Percentiles rank a stretch among this genome's conserved stretches.
These are phyloP conservation scores for Lepidothrix coronata DNA, from an alignment of 2,113 vertebrate genomes.

Conservation along the genomic window DNA sequence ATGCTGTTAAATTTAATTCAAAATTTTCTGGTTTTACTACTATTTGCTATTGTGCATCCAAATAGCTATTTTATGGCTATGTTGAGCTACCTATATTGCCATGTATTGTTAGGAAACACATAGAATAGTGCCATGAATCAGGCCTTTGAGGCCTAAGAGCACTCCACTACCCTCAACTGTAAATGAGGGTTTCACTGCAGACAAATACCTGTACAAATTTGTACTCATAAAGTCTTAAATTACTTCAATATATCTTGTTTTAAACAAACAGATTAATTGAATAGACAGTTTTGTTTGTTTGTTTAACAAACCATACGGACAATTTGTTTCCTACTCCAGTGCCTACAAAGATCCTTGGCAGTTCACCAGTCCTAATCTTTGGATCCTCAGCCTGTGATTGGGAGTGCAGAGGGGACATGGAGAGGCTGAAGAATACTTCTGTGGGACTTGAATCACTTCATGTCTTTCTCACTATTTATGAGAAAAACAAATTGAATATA, in stretches of 20 bases:
- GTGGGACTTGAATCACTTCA: neutral
- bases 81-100: neutral
- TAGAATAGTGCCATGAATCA: neutral
- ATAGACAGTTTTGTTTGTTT: neutral
- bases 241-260: neutral
- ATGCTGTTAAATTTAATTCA: neutral
- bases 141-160: neutral
- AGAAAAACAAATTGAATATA: neutral
- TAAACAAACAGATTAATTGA: neutral
- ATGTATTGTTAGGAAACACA: neutral
- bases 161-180: neutral
- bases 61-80: neutral
- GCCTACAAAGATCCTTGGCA: neutral
- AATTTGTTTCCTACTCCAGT: neutral
- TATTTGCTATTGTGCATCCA: neutral
- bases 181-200: neutral
- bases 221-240: neutral
- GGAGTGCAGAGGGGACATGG: neutral
- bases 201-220: neutral
- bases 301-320: neutral
- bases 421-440: neutral
- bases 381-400: neutral
- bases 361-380: neutral
- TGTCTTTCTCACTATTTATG: neutral
- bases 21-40: neutral